These are phyloP conservation scores for Limnothrissa miodon DNA, from an alignment of 2,113 vertebrate genomes.

Conservation along the genomic window DNA sequence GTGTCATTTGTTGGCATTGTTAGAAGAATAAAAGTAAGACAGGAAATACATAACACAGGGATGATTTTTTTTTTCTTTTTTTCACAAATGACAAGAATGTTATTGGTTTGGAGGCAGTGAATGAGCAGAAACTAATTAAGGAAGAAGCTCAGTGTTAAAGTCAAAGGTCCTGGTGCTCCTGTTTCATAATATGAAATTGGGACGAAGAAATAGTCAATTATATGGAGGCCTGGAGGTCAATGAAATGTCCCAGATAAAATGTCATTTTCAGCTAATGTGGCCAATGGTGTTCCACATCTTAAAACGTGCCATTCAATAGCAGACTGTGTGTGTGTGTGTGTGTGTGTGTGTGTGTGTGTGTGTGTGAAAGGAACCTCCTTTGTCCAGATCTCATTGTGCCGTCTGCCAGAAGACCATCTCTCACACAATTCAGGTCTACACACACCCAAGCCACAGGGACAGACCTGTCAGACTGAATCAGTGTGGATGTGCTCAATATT, in stretches of 20 bases:
- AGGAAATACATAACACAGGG: background rate
- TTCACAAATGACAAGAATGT: background rate
- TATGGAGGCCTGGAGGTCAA: background rate
- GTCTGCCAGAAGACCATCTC: background rate
- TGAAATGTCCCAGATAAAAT: constrained; percentile 13
- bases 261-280: constrained; percentile 8
- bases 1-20: background rate
- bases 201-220: constrained; percentile 10
- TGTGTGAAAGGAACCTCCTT: background rate
- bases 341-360: background rate
- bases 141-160: background rate
- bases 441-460: background rate
- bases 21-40: background rate
- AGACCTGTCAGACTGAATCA: constrained; percentile 1
- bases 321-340: background rate
- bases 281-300: background rate
- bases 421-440: background rate
- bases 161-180: background rate
- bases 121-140: background rate
- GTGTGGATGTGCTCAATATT: background rate
- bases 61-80: background rate
- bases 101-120: background rate
- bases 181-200: background rate
- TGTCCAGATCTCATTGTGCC: constrained; percentile 12
- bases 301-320: background rate